A percentile compares a stretch with the other conserved stretches of the same genome.
These are phyloP conservation scores for Noctua janthina DNA, from an alignment of 2,888 invertebrate species.

Conservation along the genomic window DNA sequence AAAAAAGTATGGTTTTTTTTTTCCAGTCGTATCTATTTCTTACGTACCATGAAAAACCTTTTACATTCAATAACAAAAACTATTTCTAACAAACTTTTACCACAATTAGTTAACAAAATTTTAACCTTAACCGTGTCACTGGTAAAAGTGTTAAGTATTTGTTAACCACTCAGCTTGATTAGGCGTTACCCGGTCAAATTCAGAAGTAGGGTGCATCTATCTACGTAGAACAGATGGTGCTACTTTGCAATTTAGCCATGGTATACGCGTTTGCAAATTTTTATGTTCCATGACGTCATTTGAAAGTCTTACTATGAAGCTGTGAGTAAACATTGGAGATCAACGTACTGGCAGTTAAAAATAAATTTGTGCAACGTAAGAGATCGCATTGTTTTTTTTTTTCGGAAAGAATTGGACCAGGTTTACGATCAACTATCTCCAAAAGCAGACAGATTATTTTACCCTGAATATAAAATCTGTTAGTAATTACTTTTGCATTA, in stretches of 20 bases:
- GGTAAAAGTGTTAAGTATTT: slow-evolving; percentile 54
- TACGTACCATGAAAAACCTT: not conserved
- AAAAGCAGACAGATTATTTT: not conserved
- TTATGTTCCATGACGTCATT: slow-evolving; percentile 47
- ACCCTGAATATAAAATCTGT: not conserved
- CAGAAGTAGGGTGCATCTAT: slow-evolving; percentile 20
- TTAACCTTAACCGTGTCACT: slow-evolving; percentile 52
- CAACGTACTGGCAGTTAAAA: slow-evolving; percentile 43
- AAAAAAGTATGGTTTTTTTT: not conserved
- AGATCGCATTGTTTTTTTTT: not conserved
- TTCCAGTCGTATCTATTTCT: not conserved
- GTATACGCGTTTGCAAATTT: slow-evolving; percentile 28
- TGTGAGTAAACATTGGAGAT: slow-evolving; percentile 23
- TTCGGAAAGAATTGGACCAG: not conserved
- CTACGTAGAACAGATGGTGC: slow-evolving; percentile 15
- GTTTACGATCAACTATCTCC: not conserved
- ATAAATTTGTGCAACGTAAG: slow-evolving; percentile 46
- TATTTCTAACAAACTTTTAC: not conserved
- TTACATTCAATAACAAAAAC: not conserved
- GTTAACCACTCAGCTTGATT: slow-evolving; percentile 55
- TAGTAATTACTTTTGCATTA: not conserved
- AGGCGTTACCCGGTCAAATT: slow-evolving; percentile 46
- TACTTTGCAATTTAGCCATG: slow-evolving; percentile 47
- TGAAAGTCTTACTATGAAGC: slow-evolving; percentile 46
- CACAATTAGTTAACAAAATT: slow-evolving; percentile 16